phyloP scores from a whole-genome alignment of 2,888 invertebrate species.

The Galeopsomyia nigrocyanea region DNA sequence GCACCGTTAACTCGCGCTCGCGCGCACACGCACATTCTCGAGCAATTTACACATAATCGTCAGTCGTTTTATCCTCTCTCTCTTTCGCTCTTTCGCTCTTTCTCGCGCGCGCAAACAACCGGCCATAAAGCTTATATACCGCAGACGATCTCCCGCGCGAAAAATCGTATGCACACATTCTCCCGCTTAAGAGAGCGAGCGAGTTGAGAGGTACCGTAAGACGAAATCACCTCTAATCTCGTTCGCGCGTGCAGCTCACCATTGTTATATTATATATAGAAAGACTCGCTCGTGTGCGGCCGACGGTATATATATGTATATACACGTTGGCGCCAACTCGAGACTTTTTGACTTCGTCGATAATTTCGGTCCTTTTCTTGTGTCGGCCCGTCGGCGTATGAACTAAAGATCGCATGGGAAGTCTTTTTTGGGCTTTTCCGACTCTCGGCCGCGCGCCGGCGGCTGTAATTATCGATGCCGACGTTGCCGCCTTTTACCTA shows the following conservation, averaged over 20 bases:
- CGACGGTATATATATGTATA: no score
- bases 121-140: no score
- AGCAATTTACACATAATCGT: no score
- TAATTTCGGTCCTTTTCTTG: not conserved
- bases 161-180: conserved; percentile 15
- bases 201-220: conserved; percentile 31
- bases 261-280: no score
- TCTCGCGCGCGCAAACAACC: no score
- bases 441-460: not conserved
- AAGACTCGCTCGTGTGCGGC: no score
- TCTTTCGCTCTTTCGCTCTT: no score
- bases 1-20: conserved; percentile 1
- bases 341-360: conserved; percentile 6
- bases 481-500: no score
- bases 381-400: not conserved
- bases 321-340: not conserved
- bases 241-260: no score
- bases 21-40: conserved; percentile 1
- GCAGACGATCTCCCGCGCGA: conserved; percentile 4
- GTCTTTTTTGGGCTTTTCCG: conserved; percentile 26
- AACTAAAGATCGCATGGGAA: not conserved
- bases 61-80: no score
- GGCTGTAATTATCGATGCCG: conserved; percentile 20
- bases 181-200: not conserved
- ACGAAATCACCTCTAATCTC: conserved; percentile 43